These are phyloP conservation scores for Meleagris gallopavo DNA, from an alignment of 2,113 vertebrate genomes.

Conservation along the genomic window DNA sequence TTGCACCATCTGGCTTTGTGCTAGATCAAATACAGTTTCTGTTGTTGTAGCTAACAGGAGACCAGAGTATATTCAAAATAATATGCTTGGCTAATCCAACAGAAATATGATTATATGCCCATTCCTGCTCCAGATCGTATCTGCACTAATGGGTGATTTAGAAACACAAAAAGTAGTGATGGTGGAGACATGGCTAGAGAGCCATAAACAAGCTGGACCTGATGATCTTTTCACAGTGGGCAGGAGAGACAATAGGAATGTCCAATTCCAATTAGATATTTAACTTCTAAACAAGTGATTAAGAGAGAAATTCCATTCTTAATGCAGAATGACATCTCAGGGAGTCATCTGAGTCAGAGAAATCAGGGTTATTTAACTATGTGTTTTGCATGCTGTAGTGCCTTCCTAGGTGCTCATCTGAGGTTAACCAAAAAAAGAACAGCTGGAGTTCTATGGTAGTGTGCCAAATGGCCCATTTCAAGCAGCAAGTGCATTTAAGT, in stretches of 20 bases:
- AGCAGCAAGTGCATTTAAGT: neutral
- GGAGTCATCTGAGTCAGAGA: neutral
- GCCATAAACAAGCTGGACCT: neutral
- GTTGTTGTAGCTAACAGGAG: neutral
- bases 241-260: neutral
- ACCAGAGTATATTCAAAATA: neutral
- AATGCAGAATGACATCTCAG: neutral
- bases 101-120: conserved; percentile 26
- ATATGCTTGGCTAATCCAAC: conserved; percentile 29
- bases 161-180: neutral
- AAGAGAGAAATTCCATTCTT: neutral
- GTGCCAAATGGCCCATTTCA: neutral
- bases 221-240: neutral
- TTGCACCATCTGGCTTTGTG: conserved; percentile 33
- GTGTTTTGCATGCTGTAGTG: neutral
- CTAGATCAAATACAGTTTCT: conserved; percentile 43
- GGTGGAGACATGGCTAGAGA: neutral
- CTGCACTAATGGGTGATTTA: neutral
- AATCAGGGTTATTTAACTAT: neutral
- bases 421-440: neutral
- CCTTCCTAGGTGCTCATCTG: neutral
- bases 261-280: neutral
- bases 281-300: neutral
- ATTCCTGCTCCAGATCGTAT: neutral
- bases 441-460: neutral